A percentile compares a stretch with the other conserved stretches of the same genome.
These are phyloP conservation scores for Diadumene lineata DNA, from an alignment of 92 coral and sea anemone genomes.

Conservation along the genomic window DNA sequence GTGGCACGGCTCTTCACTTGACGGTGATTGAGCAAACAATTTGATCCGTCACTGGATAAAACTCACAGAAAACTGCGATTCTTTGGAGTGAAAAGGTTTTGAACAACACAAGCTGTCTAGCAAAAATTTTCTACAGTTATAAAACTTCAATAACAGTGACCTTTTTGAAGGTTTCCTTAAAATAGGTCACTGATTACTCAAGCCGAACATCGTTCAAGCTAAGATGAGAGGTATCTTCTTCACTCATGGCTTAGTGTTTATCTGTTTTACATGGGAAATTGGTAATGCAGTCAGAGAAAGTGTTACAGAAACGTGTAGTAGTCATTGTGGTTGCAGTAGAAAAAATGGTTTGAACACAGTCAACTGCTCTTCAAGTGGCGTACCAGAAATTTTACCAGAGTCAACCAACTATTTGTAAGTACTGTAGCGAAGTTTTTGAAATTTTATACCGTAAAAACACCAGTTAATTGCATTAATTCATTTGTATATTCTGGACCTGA, in stretches of 20 bases:
- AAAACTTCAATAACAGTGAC: too few relatives aligned
- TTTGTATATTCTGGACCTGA: too few relatives aligned
- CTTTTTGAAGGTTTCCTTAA: not conserved
- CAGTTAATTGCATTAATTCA: too few relatives aligned
- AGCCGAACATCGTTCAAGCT: too few relatives aligned
- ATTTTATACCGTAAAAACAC: too few relatives aligned
- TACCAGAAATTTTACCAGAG: slow-evolving; percentile 9
- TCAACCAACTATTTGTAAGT: slow-evolving; percentile 26
- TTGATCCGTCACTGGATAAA: not conserved
- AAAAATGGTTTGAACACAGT: not conserved
- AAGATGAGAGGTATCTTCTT: not conserved
- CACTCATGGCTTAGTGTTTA: not conserved
- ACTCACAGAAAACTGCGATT: not conserved
- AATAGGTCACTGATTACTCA: not conserved
- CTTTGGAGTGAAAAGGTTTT: too few relatives aligned
- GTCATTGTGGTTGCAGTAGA: not conserved
- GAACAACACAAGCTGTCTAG: too few relatives aligned
- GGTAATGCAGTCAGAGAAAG: not conserved
- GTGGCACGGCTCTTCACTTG: not conserved
- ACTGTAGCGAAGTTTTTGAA: too few relatives aligned
- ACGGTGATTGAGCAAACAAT: not conserved
- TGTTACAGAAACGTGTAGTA: not conserved
- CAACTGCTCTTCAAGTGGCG: slow-evolving; percentile 17
- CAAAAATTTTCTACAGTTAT: too few relatives aligned
- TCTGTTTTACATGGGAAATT: not conserved